Evolutionary conservation across 2,113 vertebrate species (phyloP), one percentile per base, ranked within the genome.

Genomic region (Boleophthalmus pectinirostris): DNA sequence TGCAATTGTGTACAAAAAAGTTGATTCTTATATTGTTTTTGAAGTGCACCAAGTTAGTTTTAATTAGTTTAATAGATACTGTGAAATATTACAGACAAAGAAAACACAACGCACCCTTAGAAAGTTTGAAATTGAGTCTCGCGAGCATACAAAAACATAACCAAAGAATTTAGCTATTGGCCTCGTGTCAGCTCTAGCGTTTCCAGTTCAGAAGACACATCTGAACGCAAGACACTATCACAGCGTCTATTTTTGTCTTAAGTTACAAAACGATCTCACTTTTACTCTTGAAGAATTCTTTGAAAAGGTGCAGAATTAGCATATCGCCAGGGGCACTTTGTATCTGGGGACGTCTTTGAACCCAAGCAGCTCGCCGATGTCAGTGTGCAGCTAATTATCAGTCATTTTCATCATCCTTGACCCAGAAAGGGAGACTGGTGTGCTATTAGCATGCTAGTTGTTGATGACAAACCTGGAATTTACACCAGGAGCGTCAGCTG

Each of bases 261-360:
- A 35, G 29, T 8, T 64, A 64, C 60, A 64, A 64, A 64, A 64
- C 33, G 6, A 38, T 20, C 3, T 33, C 16, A 9, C 60, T 38
- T 35, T 18, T 38, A 7, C 5, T 38, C 9, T 64, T 9, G 1
- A 9, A 3, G 33, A 64, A 18, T 12, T 35, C 60, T 64, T 64
- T 64, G 33, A 64, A 64, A 64, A 64, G 60, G 60, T 64, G 60
- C 60, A 64, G 16, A 10, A 64, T 64, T 64, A 64, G 60, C 60
- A 64, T 64, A 64, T 38, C 60, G 60, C 60, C 29, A n/a, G 16
- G n/a, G 29, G 60, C 60, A 38, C 29, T 8, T 16, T n/a, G 60
- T n/a, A 20, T 64, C 60, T n/a, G 60, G 60, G 29, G 33, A 38
- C 60, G 60, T 38, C 60, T 64, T n/a, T 64, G 60, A 64, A 64